Percentiles rank a stretch among this genome's conserved stretches.
These are phyloP conservation scores for Argentina silus DNA, from an alignment of 2,797 vertebrate species.

Conservation along the genomic window DNA sequence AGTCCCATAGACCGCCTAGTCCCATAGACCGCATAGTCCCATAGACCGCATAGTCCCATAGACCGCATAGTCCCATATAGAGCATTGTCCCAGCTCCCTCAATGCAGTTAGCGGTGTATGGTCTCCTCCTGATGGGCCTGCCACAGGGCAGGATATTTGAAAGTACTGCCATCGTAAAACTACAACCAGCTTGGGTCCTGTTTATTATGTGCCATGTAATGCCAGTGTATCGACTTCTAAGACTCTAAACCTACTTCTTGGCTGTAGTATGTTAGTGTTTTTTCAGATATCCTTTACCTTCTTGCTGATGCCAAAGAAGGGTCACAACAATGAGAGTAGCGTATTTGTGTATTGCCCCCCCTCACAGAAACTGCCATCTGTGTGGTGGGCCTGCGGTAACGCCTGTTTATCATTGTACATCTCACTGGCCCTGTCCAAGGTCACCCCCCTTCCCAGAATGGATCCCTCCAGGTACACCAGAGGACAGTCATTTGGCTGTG, in stretches of 20 bases:
- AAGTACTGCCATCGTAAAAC: not conserved
- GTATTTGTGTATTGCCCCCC: slow-evolving; percentile 48
- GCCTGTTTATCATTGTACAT: slow-evolving; percentile 74
- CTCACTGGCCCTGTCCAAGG: slow-evolving; percentile 73
- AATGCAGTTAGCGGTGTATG: not conserved
- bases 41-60: not conserved
- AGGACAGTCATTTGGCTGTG: slow-evolving; percentile 74
- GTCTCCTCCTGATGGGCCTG: not conserved
- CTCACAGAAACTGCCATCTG: slow-evolving; percentile 65
- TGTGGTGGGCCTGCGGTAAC: slow-evolving; percentile 54
- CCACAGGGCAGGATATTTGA: not conserved
- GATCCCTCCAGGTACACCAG: slow-evolving; percentile 71
- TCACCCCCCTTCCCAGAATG: slow-evolving; percentile 69
- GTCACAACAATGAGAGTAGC: slow-evolving; percentile 28
- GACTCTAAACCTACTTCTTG: not conserved
- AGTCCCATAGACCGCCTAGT: not conserved
- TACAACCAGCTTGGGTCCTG: not conserved
- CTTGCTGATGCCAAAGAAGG: slow-evolving; percentile 27
- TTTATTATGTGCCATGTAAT: not conserved
- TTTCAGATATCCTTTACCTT: slow-evolving; percentile 6
- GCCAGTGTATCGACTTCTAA: not conserved
- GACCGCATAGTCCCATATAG: not conserved
- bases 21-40: not conserved
- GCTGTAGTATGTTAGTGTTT: not conserved
- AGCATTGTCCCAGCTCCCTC: not conserved